phyloP scores from a whole-genome alignment of 2,113 vertebrate species.

The Misgurnus mizolepis region DNA sequence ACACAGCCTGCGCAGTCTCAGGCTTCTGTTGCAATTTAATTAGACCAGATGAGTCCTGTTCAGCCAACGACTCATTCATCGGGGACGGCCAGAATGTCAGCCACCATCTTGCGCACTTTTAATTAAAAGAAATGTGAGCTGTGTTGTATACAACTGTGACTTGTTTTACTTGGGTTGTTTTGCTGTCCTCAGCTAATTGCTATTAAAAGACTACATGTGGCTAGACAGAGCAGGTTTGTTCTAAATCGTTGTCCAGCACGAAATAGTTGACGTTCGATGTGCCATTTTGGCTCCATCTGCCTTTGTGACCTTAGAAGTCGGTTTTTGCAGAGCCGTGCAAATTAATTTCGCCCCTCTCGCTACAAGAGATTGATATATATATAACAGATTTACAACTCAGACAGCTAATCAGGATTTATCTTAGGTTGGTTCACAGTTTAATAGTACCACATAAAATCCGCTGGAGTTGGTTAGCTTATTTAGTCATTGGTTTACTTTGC shows the following conservation, averaged over 20 bases:
- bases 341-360: neutral
- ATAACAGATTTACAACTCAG: neutral
- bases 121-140: constrained; percentile 39
- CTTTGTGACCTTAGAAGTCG: neutral
- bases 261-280: constrained; percentile 17
- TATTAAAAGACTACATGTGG: constrained; percentile 33
- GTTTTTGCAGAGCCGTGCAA: neutral
- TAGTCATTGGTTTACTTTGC: too few species aligned
- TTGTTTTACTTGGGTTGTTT: constrained; percentile 30
- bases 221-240: constrained; percentile 16
- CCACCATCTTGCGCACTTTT: constrained; percentile 28
- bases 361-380: neutral
- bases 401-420: neutral
- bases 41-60: constrained; percentile 49
- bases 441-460: neutral
- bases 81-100: constrained; percentile 47
- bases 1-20: neutral
- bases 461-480: too few species aligned
- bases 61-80: constrained; percentile 36
- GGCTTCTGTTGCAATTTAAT: constrained; percentile 51
- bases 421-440: neutral
- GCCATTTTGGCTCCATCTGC: constrained; percentile 15
- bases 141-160: neutral
- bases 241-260: neutral
- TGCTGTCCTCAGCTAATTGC: constrained; percentile 41